Conservation (phyloP, 2,113 vertebrate species). For the Corythoichthys intestinalis region DNA sequence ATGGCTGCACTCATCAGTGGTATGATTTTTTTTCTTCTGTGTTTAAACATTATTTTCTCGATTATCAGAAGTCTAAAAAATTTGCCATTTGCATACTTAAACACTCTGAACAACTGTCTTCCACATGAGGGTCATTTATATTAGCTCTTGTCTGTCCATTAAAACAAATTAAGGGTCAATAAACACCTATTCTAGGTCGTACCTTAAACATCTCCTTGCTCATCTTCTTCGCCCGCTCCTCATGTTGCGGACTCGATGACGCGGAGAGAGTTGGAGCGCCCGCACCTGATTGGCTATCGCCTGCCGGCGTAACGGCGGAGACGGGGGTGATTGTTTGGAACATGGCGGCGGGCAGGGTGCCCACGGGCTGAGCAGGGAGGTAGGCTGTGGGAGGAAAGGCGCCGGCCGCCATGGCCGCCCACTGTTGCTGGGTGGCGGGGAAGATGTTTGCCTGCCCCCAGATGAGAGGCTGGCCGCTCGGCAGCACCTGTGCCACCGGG, state of each 20-base stretch:
- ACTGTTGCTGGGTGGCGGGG: constrained; percentile 92
- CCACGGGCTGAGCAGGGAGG: constrained; percentile 94
- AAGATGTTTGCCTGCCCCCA: constrained; percentile 96
- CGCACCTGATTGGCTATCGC: constrained; percentile 78
- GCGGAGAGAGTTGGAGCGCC: constrained; percentile 78
- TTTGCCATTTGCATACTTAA: too few species aligned
- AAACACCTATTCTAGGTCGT: neutral
- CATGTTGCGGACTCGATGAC: constrained; percentile 85
- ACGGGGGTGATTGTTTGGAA: constrained; percentile 89
- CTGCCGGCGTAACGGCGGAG: constrained; percentile 75
- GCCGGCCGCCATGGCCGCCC: constrained; percentile 89
- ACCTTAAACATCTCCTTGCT: constrained; percentile 94
- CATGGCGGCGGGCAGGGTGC: constrained; percentile 94
- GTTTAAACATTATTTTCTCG: too few species aligned
- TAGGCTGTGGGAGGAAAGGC: constrained; percentile 94
- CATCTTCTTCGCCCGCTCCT: constrained; percentile 83
- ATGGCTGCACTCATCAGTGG: too few species aligned
- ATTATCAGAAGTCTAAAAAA: too few species aligned
- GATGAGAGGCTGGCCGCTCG: constrained; percentile 90
- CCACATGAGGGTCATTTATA: too few species aligned
- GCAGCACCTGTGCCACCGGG: constrained; percentile 87
- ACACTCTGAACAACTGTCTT: too few species aligned
- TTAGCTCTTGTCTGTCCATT: too few species aligned
- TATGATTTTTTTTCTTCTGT: too few species aligned
- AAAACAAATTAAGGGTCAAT: neutral